phyloP scores from a whole-genome alignment of 2,797 vertebrate species.

The Heterohyrax brucei region DNA sequence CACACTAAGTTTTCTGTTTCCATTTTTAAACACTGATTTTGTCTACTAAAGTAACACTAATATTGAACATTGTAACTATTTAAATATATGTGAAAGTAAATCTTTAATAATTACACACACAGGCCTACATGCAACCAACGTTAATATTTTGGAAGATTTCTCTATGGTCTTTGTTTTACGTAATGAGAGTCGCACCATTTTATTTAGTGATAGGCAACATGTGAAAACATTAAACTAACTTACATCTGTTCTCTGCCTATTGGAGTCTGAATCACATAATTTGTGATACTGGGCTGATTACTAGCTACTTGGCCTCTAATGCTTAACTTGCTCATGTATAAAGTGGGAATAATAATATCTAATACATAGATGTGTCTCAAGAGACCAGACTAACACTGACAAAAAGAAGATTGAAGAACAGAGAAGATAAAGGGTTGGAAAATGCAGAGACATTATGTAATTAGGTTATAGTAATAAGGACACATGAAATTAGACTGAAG shows the following conservation, averaged over 20 bases:
- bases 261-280: neutral
- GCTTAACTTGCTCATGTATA: neutral
- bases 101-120: constrained; percentile 23
- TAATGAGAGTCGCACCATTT: neutral
- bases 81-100: neutral
- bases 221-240: neutral
- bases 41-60: too few relatives aligned
- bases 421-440: neutral
- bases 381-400: neutral
- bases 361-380: neutral
- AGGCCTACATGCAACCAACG: neutral
- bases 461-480: neutral
- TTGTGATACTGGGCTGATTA: neutral
- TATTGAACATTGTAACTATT: neutral
- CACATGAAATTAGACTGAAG: neutral
- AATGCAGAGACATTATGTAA: neutral
- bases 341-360: neutral
- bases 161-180: neutral
- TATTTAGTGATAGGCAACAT: neutral
- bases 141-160: constrained; percentile 47
- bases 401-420: neutral
- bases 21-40: neutral
- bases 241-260: neutral
- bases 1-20: neutral
- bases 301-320: constrained; percentile 3